Percentiles rank a stretch among this genome's conserved stretches.
Conservation (phyloP, 2,888 invertebrate genomes). For the Rhogogaster chlorosoma region DNA sequence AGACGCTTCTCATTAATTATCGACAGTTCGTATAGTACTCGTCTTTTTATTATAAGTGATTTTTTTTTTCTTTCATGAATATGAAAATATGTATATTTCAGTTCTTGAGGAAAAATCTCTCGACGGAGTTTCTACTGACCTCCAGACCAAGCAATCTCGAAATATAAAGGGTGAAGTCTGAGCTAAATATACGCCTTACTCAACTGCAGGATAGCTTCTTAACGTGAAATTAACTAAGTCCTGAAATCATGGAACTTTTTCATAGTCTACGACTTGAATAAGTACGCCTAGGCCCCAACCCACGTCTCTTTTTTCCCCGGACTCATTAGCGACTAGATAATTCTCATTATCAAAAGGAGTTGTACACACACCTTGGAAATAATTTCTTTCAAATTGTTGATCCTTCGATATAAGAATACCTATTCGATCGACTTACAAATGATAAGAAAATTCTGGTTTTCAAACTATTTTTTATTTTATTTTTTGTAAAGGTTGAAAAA, state of each 20-base stretch:
- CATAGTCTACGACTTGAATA: neutral
- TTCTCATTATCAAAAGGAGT: too few species aligned
- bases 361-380: too few species aligned
- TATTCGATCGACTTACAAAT: too few species aligned
- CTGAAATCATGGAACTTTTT: neutral
- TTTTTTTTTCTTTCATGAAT: too few species aligned
- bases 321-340: neutral
- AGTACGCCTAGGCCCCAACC: neutral
- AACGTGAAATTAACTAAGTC: neutral
- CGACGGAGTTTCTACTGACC: neutral
- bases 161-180: neutral
- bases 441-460: too few species aligned
- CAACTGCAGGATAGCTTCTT: neutral
- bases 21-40: too few species aligned
- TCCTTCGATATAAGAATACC: too few species aligned
- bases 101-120: neutral
- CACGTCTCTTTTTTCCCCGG: neutral
- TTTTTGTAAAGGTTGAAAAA: too few species aligned
- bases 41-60: too few species aligned
- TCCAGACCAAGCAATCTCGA: neutral
- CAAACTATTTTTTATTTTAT: too few species aligned
- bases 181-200: neutral
- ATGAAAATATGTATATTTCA: neutral
- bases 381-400: neutral
- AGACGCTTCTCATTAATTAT: too few species aligned